These are phyloP conservation scores for Calypte anna DNA, from an alignment of 2,113 vertebrate genomes.

Conservation along the genomic window DNA sequence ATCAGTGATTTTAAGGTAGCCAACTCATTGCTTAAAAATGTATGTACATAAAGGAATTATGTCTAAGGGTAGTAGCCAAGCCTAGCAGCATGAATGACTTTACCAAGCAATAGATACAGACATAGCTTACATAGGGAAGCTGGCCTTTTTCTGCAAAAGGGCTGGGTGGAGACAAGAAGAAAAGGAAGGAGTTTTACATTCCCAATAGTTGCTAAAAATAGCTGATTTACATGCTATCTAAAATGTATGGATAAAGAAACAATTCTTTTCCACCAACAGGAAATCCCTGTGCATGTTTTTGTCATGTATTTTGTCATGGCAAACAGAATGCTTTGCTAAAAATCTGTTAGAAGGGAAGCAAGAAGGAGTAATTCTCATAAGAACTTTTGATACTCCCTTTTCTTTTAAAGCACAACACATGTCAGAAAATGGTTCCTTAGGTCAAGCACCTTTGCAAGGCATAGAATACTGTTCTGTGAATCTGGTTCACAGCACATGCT, in stretches of 20 bases:
- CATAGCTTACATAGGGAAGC: background rate
- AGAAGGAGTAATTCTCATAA: background rate
- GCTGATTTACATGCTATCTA: background rate
- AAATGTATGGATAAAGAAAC: background rate
- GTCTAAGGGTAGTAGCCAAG: background rate
- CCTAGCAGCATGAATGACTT: background rate
- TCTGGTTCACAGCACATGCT: background rate
- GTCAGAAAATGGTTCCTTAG: background rate
- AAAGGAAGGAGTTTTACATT: background rate
- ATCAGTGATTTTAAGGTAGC: conserved; percentile 1
- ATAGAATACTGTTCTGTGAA: background rate
- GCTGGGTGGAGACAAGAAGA: background rate
- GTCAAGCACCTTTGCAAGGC: background rate
- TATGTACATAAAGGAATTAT: background rate
- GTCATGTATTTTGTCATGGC: background rate
- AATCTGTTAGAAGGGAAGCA: background rate
- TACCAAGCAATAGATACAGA: background rate
- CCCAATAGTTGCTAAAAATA: background rate
- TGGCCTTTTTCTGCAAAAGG: background rate
- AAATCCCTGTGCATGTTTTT: background rate
- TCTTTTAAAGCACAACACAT: background rate
- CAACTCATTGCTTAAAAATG: background rate
- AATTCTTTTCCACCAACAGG: background rate
- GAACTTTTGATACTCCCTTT: background rate
- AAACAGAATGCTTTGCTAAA: background rate